phyloP scores from a whole-genome alignment of 2,797 vertebrate species.

The Iguana delicatissima region DNA sequence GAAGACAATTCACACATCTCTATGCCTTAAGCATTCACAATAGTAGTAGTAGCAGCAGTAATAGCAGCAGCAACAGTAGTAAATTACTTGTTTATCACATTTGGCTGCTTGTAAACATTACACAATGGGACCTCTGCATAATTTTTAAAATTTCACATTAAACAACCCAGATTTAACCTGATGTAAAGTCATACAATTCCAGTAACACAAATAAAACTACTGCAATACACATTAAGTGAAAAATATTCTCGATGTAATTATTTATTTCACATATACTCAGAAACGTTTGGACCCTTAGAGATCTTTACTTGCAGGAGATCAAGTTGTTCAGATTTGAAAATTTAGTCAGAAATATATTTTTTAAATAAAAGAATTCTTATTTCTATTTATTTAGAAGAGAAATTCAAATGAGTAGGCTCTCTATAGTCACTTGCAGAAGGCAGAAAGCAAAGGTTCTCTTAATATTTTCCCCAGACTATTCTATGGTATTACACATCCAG shows the following conservation, averaged over 20 bases:
- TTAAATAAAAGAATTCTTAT: conserved; percentile 21
- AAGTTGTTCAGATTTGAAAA: background rate
- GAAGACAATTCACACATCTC: background rate
- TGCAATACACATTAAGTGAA: background rate
- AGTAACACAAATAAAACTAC: background rate
- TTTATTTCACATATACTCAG: background rate
- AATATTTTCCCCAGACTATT: background rate
- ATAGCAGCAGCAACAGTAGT: background rate
- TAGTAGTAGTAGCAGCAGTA: background rate
- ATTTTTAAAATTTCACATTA: background rate
- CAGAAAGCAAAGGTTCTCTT: background rate
- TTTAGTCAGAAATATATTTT: too few species aligned
- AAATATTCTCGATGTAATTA: background rate
- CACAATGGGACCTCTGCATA: background rate
- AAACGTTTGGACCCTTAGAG: background rate
- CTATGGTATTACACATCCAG: background rate
- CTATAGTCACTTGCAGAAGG: background rate
- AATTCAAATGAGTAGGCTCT: background rate
- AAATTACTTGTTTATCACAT: background rate
- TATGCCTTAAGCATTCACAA: background rate
- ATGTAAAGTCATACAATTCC: background rate
- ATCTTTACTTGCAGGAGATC: background rate
- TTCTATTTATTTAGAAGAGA: background rate
- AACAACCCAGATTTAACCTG: background rate
- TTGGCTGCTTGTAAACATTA: background rate